phyloP scores from a whole-genome alignment of 2,888 invertebrate species.

The Pecten maximus region DNA sequence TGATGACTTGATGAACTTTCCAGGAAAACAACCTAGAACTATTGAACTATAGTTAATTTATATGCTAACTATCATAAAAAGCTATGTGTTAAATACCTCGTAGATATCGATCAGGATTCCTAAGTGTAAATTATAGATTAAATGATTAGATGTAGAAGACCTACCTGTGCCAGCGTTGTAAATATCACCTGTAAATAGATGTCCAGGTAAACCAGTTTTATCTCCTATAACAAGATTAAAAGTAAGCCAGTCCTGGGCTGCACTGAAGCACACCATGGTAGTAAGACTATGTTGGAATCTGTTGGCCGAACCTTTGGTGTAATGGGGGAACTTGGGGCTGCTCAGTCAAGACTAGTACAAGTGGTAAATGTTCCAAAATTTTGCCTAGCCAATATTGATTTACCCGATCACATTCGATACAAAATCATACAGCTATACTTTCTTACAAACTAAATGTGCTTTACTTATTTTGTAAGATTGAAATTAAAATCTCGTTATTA shows the following conservation, averaged over 20 bases:
- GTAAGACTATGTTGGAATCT: not conserved
- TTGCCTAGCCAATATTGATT: not conserved
- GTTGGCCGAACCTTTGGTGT: not conserved
- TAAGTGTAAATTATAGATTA: slow-evolving; percentile 2
- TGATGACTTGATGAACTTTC: not conserved
- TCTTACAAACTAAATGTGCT: not conserved
- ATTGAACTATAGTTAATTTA: not conserved
- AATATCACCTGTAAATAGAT: not conserved
- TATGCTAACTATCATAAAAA: not conserved
- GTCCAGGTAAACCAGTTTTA: not conserved
- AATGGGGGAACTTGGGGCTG: not conserved
- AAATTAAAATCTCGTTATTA: not conserved
- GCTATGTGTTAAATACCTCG: not conserved
- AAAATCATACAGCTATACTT: not conserved
- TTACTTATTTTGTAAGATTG: too few species aligned
- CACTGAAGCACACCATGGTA: not conserved
- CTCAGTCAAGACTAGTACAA: slow-evolving; percentile 33
- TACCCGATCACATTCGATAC: not conserved
- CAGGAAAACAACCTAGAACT: not conserved
- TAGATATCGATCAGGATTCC: slow-evolving; percentile 13
- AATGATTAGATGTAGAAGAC: not conserved
- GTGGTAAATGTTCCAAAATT: not conserved
- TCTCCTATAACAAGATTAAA: not conserved
- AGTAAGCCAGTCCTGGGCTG: not conserved
- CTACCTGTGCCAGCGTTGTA: not conserved